Evolutionary conservation across 2,888 invertebrate species (phyloP), one percentile per base, ranked within the genome.

Genomic region (Mesorhabditis sp.): DNA sequence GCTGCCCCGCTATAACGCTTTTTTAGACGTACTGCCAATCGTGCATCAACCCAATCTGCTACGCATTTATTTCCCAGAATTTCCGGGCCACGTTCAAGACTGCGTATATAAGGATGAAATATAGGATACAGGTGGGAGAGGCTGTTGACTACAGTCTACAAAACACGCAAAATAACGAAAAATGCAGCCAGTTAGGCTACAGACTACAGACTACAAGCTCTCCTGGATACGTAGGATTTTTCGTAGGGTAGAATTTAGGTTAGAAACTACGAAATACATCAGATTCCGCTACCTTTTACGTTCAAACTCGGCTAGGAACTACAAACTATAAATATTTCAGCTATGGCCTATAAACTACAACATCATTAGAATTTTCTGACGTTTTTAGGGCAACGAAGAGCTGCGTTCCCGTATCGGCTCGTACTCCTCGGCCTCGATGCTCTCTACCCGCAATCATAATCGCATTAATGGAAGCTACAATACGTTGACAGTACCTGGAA

Each of bases 31-130:
- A 91, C 85, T 90, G 90, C 82, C 91, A 91, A 87, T 91, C 91
- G 82, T 91, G 91, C 85, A 89, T 91, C 77, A 91, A 91, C 86
- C 91, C 91, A 4, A 89, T 91, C 62, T 89, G 91, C 45, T 91
- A 91, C 84, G 91, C 91, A 43, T 91, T 91, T 86, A 91, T 91
- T 90, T 91, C 91, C 62, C 80, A 80, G 65, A 80, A 80, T 65
- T 80, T 80, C 71, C 78, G 80, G 6, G 77, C 79, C 10, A 80
- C 80, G 2, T 80, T 80, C 73, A 80, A 80, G 64, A 74, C 77
- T n/a, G 80, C 80, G 2, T 80, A 78, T 68, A 76, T 76, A 0
- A 70, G 79, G 65, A 80, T 80, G 80, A 78, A 79, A 65, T 72
- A 74, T 68, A 72, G 80, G 4, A 65, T 80, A 50, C 80, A 80